Evolutionary conservation across 2,797 vertebrate species (phyloP).

Genomic region (Peromyscus nudipes): DNA sequence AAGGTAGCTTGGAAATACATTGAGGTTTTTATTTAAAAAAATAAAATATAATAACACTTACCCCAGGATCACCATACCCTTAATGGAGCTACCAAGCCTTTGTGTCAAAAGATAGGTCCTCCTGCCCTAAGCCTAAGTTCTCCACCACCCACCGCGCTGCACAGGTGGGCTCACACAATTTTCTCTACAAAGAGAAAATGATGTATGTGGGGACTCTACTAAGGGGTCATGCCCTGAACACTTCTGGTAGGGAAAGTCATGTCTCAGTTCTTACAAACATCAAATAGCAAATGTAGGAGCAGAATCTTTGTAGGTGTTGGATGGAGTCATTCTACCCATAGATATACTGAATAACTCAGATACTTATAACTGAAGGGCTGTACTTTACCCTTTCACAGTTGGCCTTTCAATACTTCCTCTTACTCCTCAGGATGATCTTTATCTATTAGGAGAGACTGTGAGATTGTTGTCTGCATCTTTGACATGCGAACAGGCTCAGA

Average conservation of each 20-base stretch:
- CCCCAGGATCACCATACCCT: neutral
- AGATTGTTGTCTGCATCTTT: neutral
- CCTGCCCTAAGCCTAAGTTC: neutral
- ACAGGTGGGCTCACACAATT: neutral
- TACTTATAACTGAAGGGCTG: neutral
- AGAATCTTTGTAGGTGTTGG: neutral
- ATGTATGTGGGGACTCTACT: neutral
- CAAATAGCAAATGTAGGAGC: neutral
- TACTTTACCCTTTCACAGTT: neutral
- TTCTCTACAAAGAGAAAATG: neutral
- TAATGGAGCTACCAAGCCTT: too few relatives aligned
- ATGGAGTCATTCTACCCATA: neutral
- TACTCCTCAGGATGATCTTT: conserved; percentile 1
- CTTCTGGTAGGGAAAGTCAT: neutral
- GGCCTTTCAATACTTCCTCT: neutral
- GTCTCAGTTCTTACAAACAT: neutral
- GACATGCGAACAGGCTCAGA: neutral
- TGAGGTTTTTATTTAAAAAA: neutral
- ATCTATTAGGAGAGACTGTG: neutral
- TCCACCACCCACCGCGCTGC: neutral
- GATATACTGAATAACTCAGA: neutral
- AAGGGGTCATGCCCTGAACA: neutral
- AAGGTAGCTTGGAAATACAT: neutral
- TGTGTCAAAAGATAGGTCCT: neutral
- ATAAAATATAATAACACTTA: neutral